Conservation (phyloP, 2,888 invertebrate genomes). For the Drymonia ruficornis region DNA sequence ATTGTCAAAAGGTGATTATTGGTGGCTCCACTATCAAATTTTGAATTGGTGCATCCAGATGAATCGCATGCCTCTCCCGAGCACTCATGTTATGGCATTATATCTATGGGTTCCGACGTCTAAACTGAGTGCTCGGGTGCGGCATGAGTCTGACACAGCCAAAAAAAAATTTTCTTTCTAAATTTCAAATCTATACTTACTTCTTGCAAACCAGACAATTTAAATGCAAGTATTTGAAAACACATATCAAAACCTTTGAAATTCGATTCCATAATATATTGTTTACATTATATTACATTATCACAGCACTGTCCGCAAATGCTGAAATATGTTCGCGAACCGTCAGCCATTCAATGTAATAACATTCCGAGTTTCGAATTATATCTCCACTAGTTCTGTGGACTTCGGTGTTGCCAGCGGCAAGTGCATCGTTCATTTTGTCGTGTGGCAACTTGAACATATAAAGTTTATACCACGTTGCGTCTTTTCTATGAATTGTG, state of each 20-base stretch:
- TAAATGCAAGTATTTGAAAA: neutral
- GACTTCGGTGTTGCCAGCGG: conserved; percentile 46
- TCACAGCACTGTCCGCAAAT: conserved; percentile 35
- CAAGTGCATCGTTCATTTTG: conserved; percentile 57
- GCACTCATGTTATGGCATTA: too few relatives aligned
- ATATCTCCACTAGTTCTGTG: conserved; percentile 48
- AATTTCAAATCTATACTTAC: too few relatives aligned
- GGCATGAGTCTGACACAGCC: too few relatives aligned
- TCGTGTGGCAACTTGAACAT: conserved; percentile 56
- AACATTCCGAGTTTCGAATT: conserved; percentile 60
- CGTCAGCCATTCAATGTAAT: conserved; percentile 48
- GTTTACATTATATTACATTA: conserved; percentile 26
- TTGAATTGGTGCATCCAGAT: too few relatives aligned
- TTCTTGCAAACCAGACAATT: neutral
- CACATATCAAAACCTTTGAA: neutral
- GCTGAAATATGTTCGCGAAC: conserved; percentile 44
- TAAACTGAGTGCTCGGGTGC: too few relatives aligned
- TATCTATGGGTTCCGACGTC: too few relatives aligned
- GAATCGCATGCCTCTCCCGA: too few relatives aligned
- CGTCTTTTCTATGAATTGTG: too few relatives aligned
- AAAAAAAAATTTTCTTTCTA: too few relatives aligned
- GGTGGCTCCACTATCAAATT: too few relatives aligned
- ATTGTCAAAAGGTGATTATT: too few relatives aligned
- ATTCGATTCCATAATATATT: neutral
- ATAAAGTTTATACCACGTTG: conserved; percentile 55